Evolutionary conservation across 2,113 vertebrate genomes (phyloP), one percentile per base, ranked within the genome.

Genomic region (Onychostoma macrolepis): DNA sequence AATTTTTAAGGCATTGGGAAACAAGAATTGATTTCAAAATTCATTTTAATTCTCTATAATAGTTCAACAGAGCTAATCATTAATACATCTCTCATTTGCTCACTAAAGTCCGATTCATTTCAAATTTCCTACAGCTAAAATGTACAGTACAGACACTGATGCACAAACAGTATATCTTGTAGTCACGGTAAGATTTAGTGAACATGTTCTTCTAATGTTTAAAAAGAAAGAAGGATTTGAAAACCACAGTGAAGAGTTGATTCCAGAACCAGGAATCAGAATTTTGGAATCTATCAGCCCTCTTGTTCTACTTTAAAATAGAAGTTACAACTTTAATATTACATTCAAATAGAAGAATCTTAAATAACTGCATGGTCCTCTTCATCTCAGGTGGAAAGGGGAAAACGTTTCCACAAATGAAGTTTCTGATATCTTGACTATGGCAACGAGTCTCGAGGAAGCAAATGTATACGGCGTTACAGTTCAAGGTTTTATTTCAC

Each of bases 371-470:
- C 79, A 43, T 83, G 8, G 17, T 45, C 15, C 19, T 21, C 13
- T 61, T 33, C 56, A 71, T 87, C 91, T 78, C 89, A 98, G 97
- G 48, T 98, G 96, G 96, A 97, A 97, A 94, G 96, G 96, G 61
- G 97, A 98, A 91, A 97, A 97, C 0, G 96, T 98, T 83, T 94
- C 97, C 24, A 97, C 96, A 26, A 96, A 92, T 0, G 97, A 98
- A 88, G 97, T 97, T 24, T 93, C 96, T 3, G 93, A 93, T 9
- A 83, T 93, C 6, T 9, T 98, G 1, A 86, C 28, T 0, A 48
- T 4, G n/a, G 2, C 94, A 63, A 87, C 93, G 53, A 96, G 95
- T 87, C 88, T 98, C 71, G 86, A 94, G 78, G 95, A 97, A 88
- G 96, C 95, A 80, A 97, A 95, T 0, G 95, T 97, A 50, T 97